phyloP scores from a whole-genome alignment of 1,140 invertebrate genomes.

The Matsumurasca onukii region DNA sequence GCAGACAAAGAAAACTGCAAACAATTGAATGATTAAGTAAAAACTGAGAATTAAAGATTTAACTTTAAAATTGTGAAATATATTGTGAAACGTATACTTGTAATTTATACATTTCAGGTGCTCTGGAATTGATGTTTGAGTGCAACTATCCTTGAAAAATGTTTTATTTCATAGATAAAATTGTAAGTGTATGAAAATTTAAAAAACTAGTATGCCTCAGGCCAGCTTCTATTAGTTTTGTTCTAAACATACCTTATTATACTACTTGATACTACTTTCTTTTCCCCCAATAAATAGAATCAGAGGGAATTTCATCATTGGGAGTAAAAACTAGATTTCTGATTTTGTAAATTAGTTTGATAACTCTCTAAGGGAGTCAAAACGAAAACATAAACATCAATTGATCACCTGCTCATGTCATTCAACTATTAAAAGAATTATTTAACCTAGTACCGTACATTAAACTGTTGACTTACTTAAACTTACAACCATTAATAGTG shows the following conservation, averaged over 20 bases:
- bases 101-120: background rate
- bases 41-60: background rate
- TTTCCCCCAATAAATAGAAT: no score
- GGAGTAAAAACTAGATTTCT: no score
- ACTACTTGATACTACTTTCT: no score
- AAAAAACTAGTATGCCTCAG: background rate
- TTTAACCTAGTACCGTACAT: no score
- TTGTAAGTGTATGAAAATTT: background rate
- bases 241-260: no score
- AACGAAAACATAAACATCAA: no score
- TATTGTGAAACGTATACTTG: background rate
- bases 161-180: background rate
- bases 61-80: background rate
- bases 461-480: no score
- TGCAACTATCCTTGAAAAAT: background rate
- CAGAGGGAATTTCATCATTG: no score
- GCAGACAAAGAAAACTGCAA: conserved; percentile 76
- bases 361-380: background rate
- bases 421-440: no score
- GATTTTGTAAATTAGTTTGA: background rate
- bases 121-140: background rate
- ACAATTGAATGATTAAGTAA: conserved; percentile 39
- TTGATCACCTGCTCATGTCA: no score
- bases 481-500: conserved; percentile 79
- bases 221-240: no score